Evolutionary conservation across 2,797 vertebrate species (phyloP), one percentile per base, ranked within the genome.

Genomic region (Coregonus ussuriensis): DNA sequence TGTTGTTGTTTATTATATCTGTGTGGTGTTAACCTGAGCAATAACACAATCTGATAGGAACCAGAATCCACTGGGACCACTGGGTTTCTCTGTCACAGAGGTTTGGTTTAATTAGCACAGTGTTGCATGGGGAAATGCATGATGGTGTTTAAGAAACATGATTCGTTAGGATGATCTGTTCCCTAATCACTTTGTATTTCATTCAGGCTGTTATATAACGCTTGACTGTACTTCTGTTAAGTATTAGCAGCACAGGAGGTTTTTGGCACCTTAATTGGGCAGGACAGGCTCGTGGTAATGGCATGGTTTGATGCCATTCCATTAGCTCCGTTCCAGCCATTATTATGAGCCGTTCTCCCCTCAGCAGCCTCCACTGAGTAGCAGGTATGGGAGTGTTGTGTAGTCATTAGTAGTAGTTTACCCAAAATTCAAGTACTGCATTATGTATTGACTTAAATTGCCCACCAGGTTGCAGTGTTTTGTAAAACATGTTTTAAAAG

Each of bases 381-480:
- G 56, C 56, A 3, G 18, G 56, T 62, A 9, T 6, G n/a, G n/a
- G 56, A 59, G 18, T 59, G 54, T 59, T 18, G 16, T 6, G 54
- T 59, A 18, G 54, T 11, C 7, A 14, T 5, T 3, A 67, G 31
- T 33, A 7, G 14, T 67, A 33, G 6, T 63, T 16, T 63, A 4
- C 29, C 54, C 16, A n/a, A 16, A 59, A 67, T 3, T 16, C 14
- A 67, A 14, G 31, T 16, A 6, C 1, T 16, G 66, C 66, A 68
- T 68, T 16, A 33, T 5, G 72, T 35, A 71, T 3, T 75, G 66
- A 76, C 4, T 59, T 3, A 59, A 73, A 56, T 3, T 78, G 21
- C 53, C 81, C 86, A 66, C 51, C 74, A 81, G 83, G 81, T 88
- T 83, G 81, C 76, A 77, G 77, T 82, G 62, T 78, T 75, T 67